phyloP scores from a whole-genome alignment of 2,113 vertebrate genomes.

The Sakesphorus luctuosus region DNA sequence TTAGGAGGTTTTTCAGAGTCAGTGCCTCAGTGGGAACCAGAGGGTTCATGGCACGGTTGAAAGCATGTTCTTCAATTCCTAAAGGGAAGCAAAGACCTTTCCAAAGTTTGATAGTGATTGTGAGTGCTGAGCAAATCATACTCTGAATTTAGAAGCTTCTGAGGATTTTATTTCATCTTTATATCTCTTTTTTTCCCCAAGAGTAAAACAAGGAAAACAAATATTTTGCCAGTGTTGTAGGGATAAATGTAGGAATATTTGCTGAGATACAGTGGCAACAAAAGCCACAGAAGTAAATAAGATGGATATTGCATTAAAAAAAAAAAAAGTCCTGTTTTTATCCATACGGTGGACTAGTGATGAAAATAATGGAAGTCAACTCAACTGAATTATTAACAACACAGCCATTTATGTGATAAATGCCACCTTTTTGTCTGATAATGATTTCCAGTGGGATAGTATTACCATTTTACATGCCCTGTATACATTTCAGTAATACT shows the following conservation, averaged over 20 bases:
- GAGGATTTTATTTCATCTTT: not conserved
- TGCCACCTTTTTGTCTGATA: not conserved
- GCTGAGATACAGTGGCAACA: not conserved
- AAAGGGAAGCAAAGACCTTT: not conserved
- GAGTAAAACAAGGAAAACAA: not conserved
- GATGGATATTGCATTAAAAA: not conserved
- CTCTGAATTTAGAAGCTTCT: not conserved
- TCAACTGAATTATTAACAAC: not conserved
- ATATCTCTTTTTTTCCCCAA: not conserved
- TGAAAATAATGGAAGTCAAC: not conserved
- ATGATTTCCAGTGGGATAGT: not conserved
- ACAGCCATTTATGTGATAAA: not conserved
- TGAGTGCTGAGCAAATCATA: not conserved
- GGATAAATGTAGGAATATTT: not conserved
- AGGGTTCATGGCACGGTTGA: not conserved
- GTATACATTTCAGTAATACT: not conserved
- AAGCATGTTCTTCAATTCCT: not conserved
- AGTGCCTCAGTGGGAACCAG: not conserved
- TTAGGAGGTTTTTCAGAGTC: not conserved
- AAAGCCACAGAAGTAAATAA: not conserved
- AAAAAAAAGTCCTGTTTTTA: not conserved
- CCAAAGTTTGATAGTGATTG: not conserved
- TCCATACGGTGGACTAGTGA: fast-evolving
- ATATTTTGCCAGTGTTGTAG: not conserved
- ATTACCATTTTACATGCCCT: not conserved